These are phyloP conservation scores for Mallotus villosus DNA, from an alignment of 2,797 vertebrate genomes.

Conservation along the genomic window DNA sequence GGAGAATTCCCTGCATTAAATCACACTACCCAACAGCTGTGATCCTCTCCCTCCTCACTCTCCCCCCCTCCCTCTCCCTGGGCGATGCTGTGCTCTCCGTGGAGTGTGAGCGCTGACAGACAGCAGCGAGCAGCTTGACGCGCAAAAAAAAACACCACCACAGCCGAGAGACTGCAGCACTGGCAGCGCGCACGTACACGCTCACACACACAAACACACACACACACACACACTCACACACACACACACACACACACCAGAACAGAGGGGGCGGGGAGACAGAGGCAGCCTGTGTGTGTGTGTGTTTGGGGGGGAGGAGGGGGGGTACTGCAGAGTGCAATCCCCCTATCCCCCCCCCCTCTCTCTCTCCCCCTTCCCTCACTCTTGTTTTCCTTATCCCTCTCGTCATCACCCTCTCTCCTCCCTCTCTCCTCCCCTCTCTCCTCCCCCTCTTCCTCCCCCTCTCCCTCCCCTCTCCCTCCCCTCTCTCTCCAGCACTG, in stretches of 20 bases:
- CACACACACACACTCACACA: constrained; percentile 5
- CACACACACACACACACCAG: constrained; percentile 3
- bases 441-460: not conserved
- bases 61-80: not conserved
- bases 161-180: constrained; percentile 9
- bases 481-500: constrained; percentile 23
- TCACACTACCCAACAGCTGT: not conserved
- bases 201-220: not conserved
- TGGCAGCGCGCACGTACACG: not conserved
- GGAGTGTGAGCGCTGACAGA: not conserved
- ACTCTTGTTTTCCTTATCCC: not conserved
- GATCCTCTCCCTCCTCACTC: too few relatives aligned
- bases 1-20: constrained; percentile 18
- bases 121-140: constrained; percentile 7
- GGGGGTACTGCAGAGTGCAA: not conserved
- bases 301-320: not conserved
- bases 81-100: not conserved
- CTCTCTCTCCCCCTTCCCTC: not conserved
- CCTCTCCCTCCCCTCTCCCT: not conserved
- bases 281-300: constrained; percentile 14
- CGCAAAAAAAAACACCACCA: not conserved
- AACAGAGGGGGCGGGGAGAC: constrained; percentile 1
- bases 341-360: not conserved
- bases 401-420: not conserved
- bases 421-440: not conserved